Evolutionary conservation across 2,113 vertebrate species (phyloP).

Genomic region (Callospermophilus lateralis): DNA sequence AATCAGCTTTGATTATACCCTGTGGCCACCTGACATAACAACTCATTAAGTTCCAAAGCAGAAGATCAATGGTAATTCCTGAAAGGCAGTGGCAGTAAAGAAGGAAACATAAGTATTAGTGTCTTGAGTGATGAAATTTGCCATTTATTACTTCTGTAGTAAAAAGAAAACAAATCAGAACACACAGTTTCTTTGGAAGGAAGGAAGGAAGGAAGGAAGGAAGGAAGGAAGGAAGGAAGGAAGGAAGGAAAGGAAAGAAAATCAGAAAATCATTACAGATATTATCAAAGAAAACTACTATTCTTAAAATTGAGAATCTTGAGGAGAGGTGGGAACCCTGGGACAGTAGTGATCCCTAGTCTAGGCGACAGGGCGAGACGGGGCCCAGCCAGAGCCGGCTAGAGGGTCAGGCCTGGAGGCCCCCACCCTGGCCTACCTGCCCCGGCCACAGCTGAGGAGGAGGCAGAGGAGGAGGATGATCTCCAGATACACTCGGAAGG

Average conservation of each 20-base stretch:
- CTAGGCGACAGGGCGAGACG: slow-evolving; percentile 78
- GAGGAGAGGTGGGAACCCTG: not conserved
- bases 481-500: slow-evolving; percentile 92
- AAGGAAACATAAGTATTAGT: not conserved
- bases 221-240: not conserved
- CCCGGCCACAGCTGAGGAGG: slow-evolving; percentile 48
- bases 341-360: not conserved
- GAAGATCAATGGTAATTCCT: not conserved
- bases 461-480: slow-evolving; percentile 89
- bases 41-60: not conserved
- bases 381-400: slow-evolving; percentile 75
- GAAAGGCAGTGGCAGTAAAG: not conserved
- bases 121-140: not conserved
- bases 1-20: not conserved
- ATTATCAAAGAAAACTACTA: not conserved
- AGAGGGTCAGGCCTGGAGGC: slow-evolving; percentile 68
- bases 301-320: not conserved
- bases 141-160: not conserved
- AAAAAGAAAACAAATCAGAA: not conserved
- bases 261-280: not conserved
- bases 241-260: not conserved
- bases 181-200: not conserved
- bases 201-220: not conserved
- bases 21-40: not conserved
- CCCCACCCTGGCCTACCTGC: slow-evolving; percentile 58